Evolutionary conservation across 2,113 vertebrate species (phyloP), one percentile per base, ranked within the genome.

Genomic region (Eurypyga helias): DNA sequence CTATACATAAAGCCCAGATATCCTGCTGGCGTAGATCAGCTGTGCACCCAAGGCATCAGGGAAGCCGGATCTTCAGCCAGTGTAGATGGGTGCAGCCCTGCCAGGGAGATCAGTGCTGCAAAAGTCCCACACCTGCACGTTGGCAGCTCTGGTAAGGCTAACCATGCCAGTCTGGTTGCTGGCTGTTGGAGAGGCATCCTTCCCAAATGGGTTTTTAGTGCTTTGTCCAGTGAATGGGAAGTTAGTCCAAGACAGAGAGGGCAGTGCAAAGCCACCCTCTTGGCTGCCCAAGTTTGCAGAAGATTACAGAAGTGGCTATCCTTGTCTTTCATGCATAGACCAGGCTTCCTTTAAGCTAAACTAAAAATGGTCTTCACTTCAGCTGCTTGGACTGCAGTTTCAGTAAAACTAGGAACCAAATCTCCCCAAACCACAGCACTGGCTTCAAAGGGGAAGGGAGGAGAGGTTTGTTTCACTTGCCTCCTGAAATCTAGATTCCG

Each of bases 161-260:
- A 25, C 0, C 0, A 0, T 36, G 43, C 29, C 61, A 62, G 21
- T 43, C 34, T 67, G 28, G 45, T 28, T 55, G 26, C 10, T 62
- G 51, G 16, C 11, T 77, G 71, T 43, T 15, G 15, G 62, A 66
- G 16, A 25, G 10, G 19, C 16, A 34, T 5, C 20, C 24, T 61
- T 62, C 11, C 25, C 55, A 55, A 33, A 25, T 9, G 33, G 17
- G 6, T 73, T 89, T 80, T 43, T 71, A 17, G 26, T 54, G 49
- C 17, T 13, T 54, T 66, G 18, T 55, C 9, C 10, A 33, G 4
- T 15, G 45, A 14, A 25, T 3, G 6, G 10, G 60, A 76, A 58
- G 7, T 65, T 41, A 85, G 24, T 76, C 36, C 61, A 57, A 64
- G 34, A 41, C 10, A 55, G 9, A 70, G 15, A 26, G 2, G 17